A percentile compares a stretch with the other conserved stretches of the same genome.
These are phyloP conservation scores for Enhydra lutris DNA, from an alignment of 2,113 vertebrate species.

Conservation along the genomic window DNA sequence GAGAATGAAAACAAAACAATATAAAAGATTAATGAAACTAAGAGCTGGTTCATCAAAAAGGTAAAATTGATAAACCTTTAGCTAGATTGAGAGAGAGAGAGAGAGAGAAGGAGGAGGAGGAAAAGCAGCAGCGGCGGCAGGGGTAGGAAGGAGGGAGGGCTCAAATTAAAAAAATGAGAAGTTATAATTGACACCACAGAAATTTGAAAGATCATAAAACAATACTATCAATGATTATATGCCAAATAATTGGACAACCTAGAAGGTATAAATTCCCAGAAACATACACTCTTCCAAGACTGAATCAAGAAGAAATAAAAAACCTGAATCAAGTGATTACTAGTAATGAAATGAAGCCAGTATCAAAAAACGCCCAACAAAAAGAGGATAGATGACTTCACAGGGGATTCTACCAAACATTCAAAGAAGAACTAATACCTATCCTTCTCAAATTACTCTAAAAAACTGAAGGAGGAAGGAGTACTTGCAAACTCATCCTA, in stretches of 20 bases:
- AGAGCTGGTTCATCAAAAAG: not conserved
- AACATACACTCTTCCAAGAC: not conserved
- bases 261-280: not conserved
- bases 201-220: not conserved
- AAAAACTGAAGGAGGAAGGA: not conserved
- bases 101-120: not conserved
- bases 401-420: not conserved
- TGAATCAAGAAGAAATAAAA: not conserved
- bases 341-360: not conserved
- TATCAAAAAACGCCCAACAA: not conserved
- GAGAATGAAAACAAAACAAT: not conserved
- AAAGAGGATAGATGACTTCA: not conserved
- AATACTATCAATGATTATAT: not conserved
- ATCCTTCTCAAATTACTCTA: not conserved
- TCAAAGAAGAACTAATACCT: not conserved
- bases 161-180: not conserved
- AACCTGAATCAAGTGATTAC: not conserved
- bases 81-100: not conserved
- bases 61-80: not conserved
- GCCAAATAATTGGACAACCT: not conserved
- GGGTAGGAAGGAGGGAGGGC: not conserved
- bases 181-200: not conserved
- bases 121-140: not conserved
- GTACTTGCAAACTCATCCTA: too few species aligned
- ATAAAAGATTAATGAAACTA: not conserved